Base-by-base conservation (phyloP, 2,113 vertebrate species). In the Tachysurus fulvidraco region DNA sequence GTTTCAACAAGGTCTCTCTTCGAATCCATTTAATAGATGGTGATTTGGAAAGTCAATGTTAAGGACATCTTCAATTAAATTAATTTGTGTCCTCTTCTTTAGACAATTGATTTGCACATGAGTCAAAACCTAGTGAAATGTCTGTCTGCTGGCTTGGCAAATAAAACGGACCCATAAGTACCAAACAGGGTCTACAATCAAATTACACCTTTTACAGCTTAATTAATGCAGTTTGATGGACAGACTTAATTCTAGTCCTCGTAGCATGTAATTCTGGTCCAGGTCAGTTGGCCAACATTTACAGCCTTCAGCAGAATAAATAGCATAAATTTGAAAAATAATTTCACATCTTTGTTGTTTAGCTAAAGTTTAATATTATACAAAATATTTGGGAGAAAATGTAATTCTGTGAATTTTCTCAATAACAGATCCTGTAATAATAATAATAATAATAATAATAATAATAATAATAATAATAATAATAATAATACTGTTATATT, bases 11-110 rank as follows among this genome's bases (percentile, higher is more conserved):
- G 46, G 16, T 11, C 64, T 83, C 10, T 36, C 64, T 55, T 64
- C 12, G 25, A 83, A 87, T 77, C 44, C 80, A 36, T 55, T 21
- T 60, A 44, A 44, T 57, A 86, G 25, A 9, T 10, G 21, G 36
- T 69, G 76, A 50, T 79, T 69, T 85, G 28, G 57, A 86, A 69
- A 71, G 69, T 81, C 78, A 81, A 73, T 82, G 13, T 6, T 46
- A 64, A 87, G 80, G 85, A 73, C 69, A 83, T 76, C 44, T 74
- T 83, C 7, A 60, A 46, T 81, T 60, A 28, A 13, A 50, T 73
- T 62, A 8, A 52, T 74, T 59, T 62, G n/a, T 60, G 21, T 62
- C 25, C 57, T 64, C n/a, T 81, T 52, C 25, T 71, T 81, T 59
- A 59, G 52, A 73, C 55, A 54, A 86, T 81, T 12, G 4, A 81